Conservation (phyloP, 2,888 invertebrate species). For the Himalopsyche tibetana region DNA sequence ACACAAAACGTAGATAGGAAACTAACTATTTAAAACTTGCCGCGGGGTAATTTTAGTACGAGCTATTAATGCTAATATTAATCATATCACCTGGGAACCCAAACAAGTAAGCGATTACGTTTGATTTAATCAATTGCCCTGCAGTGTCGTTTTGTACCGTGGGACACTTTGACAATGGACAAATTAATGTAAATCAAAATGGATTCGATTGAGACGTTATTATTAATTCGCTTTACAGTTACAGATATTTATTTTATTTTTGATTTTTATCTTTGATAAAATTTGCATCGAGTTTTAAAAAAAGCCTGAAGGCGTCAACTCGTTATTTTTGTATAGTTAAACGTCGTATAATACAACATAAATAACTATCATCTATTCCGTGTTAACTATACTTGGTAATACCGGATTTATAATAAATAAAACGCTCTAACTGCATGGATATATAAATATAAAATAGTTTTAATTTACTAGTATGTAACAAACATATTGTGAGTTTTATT, state of each 20-base stretch:
- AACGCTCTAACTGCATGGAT: no score
- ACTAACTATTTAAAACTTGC: slow-evolving; percentile 36
- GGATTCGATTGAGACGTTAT: slow-evolving; percentile 21
- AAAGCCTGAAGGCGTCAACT: not conserved
- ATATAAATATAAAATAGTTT: no score
- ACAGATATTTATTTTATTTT: slow-evolving; percentile 26
- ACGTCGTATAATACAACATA: slow-evolving; percentile 9
- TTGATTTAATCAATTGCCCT: slow-evolving; percentile 61
- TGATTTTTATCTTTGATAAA: slow-evolving; percentile 14
- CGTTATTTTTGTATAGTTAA: slow-evolving; percentile 3
- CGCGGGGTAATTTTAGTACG: slow-evolving; percentile 57
- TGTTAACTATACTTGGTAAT: no score
- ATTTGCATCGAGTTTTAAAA: slow-evolving; percentile 27
- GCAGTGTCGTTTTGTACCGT: slow-evolving; percentile 51
- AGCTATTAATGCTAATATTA: slow-evolving; percentile 57
- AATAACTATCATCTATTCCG: slow-evolving; percentile 1
- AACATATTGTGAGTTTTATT: no score
- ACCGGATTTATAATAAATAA: no score
- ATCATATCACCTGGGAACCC: slow-evolving; percentile 62
- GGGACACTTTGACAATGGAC: slow-evolving; percentile 31
- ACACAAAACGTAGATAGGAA: slow-evolving; percentile 2
- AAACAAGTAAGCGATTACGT: slow-evolving; percentile 58
- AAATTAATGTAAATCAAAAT: slow-evolving; percentile 39
- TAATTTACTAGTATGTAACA: no score
- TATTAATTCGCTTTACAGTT: slow-evolving; percentile 27